Evolutionary conservation across 2,888 invertebrate genomes (phyloP).

Genomic region (Zhuqinia jingwanae): DNA sequence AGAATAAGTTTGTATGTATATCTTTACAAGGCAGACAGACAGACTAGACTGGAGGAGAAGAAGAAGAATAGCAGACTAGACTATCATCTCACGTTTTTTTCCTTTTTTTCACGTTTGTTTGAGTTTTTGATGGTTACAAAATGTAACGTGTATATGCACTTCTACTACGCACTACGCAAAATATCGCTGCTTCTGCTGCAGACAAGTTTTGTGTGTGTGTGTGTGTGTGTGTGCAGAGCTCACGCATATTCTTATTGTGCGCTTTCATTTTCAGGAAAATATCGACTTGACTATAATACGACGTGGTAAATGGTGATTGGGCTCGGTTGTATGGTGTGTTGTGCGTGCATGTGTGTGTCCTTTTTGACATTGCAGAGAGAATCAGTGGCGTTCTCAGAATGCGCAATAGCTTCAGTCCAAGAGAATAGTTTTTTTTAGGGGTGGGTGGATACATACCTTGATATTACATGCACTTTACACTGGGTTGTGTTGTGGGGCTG

Average conservation of each 20-base stretch:
- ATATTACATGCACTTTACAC: not conserved
- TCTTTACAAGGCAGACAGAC: not conserved
- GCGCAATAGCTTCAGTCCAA: not conserved
- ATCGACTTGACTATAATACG: conserved; percentile 26
- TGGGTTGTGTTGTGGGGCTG: no score
- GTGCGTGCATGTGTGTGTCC: conserved; percentile 48
- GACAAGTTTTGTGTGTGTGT: not conserved
- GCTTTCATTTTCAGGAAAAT: conserved; percentile 30
- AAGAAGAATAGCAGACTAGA: conserved; percentile 34
- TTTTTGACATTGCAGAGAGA: conserved; percentile 65
- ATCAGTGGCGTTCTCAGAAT: conserved; percentile 39
- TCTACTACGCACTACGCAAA: not conserved
- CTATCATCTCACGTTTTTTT: conserved; percentile 25
- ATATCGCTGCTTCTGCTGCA: not conserved
- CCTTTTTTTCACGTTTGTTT: not conserved
- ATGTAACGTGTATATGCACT: not conserved
- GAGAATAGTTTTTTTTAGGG: not conserved
- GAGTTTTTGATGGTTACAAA: conserved; percentile 15
- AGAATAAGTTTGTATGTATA: not conserved
- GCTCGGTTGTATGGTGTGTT: not conserved
- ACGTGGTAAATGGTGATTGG: no score
- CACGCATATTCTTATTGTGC: conserved; percentile 62
- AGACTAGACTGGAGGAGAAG: not conserved
- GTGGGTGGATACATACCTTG: not conserved
- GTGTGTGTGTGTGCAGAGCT: conserved; percentile 22